Base-by-base conservation (phyloP, 2,888 invertebrate genomes). In the Syrphus vitripennis region DNA sequence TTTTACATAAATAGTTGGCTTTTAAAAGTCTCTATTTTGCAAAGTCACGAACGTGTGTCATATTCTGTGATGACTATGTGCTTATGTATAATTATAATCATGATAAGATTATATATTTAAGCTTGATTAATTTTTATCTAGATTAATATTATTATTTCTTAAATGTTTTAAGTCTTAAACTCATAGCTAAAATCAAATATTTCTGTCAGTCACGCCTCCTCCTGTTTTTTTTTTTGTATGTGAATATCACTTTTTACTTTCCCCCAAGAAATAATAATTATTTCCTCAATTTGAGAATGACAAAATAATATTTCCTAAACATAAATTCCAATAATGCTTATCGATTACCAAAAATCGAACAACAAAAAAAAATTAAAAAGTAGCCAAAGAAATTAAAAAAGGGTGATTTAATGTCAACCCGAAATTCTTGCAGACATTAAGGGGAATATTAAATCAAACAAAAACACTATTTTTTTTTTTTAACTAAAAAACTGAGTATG, bases 1-100 rank as follows among this genome's bases (percentile, higher is more conserved):
- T 10, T 34, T 10, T 34, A 34, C 12, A 34, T 10, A 9, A 34
- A 24, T 24, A 21, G 24, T 19, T 4, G 1, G 14, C 6, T 37
- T 0, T 16, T 10, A 14, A 16, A n/a, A n/a, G n/a, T n/a, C n/a
- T 14, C 21, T 63, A 63, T 16, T 37, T 63, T 26, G 40, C 26
- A n/a, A 42, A 63, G 61, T 63, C 61, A 63, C 61, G 61, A 63
- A 63, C n/a, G 16, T 63, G 16, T 14, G n/a, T 59, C 59, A 59
- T 14, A 37, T 6, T 21, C 5, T n/a, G n/a, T n/a, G n/a, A n/a
- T n/a, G n/a, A n/a, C n/a, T 34, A 6, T 34, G 48, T 19, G 3
- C 19, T 1, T 16, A 9, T 16, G 0, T 40, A 40, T 3, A 16
- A n/a, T n/a, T n/a, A n/a, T n/a, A n/a, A n/a, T n/a, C 40, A 26